Base-by-base conservation (phyloP, 2,797 vertebrate genomes). In the Rhincodon typus region DNA sequence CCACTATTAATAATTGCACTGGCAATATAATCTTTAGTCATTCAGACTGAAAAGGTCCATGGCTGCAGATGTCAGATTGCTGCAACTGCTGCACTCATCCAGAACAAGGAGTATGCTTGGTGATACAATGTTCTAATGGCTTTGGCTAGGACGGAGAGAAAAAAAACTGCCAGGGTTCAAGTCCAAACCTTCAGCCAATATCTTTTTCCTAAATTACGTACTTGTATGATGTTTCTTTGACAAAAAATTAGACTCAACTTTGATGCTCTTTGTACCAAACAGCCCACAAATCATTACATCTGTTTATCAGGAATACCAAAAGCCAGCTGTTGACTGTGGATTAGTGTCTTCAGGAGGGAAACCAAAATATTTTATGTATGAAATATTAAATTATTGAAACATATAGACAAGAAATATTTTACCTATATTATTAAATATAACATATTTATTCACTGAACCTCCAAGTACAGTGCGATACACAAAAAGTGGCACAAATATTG, bases 341-440 rank as follows among this genome's bases (percentile, higher is more conserved):
- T 91, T n/a, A 91, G 34, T 66, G 88, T 34, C 57, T 66, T 21
- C 53, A 88, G 17, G 57, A 91, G 30, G 4, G 88, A 66, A 91
- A 91, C 38, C 6, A 34, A 66, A 17, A 66, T 66, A 88, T n/a
- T 91, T 62, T 91, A 62, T n/a, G 34, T 66, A 91, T 66, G 34
- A 91, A n/a, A 66, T 91, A n/a, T 53, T 91, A 66, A 91, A 66
- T 66, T 91, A 66, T 91, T 66, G 19, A 91, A 91, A 66, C 66
- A 17, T 91, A 91, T 91, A 91, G 57, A 88, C 53, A 88, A 88
- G 79, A 84, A 88, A 30, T 23, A 27, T 27, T 88, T 88, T 88
- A 88, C 50, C 27, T 57, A 88, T 27, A 34, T 88, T 88, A 88
- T 88, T 88, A 57, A 62, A n/a, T 67, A 91, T 23, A 91, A n/a